Conservation (phyloP, 2,797 vertebrate genomes). For the Vespertilio murinus region DNA sequence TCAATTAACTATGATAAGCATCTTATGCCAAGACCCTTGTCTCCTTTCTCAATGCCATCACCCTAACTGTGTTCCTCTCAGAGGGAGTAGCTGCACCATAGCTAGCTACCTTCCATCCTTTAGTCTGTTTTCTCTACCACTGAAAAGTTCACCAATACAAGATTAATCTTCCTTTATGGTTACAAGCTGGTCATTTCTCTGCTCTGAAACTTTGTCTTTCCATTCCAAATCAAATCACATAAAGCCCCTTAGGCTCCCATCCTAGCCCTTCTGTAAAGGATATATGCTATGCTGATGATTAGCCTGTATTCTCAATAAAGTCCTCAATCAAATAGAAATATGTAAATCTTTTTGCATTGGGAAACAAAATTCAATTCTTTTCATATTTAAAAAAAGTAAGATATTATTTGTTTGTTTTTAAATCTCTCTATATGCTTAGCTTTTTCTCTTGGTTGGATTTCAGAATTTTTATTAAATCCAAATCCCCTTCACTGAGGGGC, state of each 20-base stretch:
- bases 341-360: not conserved
- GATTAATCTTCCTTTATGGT: not conserved
- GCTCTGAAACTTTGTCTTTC: not conserved
- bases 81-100: not conserved
- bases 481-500: not conserved
- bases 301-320: not conserved
- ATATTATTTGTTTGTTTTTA: not conserved
- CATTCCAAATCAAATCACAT: not conserved
- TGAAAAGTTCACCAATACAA: not conserved
- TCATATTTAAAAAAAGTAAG: not conserved
- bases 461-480: not conserved
- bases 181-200: not conserved
- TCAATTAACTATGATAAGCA: not conserved
- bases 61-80: not conserved
- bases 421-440: not conserved
- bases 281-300: not conserved
- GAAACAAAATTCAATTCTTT: not conserved
- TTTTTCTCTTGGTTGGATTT: not conserved
- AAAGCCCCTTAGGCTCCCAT: not conserved
- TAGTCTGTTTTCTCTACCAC: not conserved
- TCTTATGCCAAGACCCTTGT: not conserved
- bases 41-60: accelerated
- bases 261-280: not conserved
- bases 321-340: not conserved
- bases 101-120: not conserved